Percentiles rank a stretch among this genome's conserved stretches.
These are phyloP conservation scores for Malurus melanocephalus DNA, from an alignment of 2,113 vertebrate genomes.

Conservation along the genomic window DNA sequence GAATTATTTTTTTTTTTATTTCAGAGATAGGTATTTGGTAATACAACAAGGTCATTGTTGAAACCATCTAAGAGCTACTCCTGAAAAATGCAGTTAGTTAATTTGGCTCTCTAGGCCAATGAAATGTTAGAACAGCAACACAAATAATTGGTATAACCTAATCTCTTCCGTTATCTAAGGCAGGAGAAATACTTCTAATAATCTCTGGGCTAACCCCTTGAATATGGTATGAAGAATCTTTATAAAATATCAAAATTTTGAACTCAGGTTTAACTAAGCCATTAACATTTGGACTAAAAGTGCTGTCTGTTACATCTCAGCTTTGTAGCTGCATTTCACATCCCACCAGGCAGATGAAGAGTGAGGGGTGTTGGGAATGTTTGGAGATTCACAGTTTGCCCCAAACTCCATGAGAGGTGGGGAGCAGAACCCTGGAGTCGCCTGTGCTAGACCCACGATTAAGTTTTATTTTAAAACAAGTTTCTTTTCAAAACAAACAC, in stretches of 20 bases:
- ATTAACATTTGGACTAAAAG: not conserved
- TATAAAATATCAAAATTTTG: not conserved
- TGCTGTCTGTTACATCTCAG: not conserved
- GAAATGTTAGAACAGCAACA: not conserved
- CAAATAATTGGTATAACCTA: not conserved
- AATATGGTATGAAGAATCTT: not conserved
- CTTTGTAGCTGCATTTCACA: not conserved
- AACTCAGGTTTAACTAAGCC: not conserved
- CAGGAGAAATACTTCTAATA: not conserved
- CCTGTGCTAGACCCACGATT: not conserved
- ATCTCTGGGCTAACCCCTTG: not conserved
- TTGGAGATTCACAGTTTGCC: not conserved
- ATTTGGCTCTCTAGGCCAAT: not conserved
- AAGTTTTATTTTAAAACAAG: not conserved
- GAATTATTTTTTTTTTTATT: not conserved
- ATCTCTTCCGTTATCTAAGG: not conserved
- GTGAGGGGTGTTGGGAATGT: not conserved
- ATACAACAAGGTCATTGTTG: not conserved
- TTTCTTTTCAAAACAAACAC: slow-evolving; percentile 4
- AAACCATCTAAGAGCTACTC: not conserved
- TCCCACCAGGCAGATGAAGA: not conserved
- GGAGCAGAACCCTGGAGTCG: not conserved
- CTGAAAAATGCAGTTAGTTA: not conserved
- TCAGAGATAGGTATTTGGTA: not conserved
- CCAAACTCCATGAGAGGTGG: not conserved